Evolutionary conservation across 2,113 vertebrate genomes (phyloP), one percentile per base, ranked within the genome.

Genomic region (Cavia aperea): DNA sequence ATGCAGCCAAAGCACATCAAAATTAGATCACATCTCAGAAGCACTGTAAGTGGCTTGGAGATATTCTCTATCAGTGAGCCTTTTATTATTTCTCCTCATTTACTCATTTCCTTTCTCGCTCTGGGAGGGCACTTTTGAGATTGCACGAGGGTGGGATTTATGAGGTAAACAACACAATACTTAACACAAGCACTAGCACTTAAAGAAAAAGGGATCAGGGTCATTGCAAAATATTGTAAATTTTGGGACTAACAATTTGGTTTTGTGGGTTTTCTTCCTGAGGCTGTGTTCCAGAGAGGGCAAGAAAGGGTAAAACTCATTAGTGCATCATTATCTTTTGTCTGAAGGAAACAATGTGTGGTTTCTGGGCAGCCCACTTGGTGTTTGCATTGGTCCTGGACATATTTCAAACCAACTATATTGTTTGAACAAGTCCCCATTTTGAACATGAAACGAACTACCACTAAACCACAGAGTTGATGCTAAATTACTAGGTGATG

Each of bases 331-430:
- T 95, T 96, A 96, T 96, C 96, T 96, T 95, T 94, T 96, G 96
- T 96, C 96, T 97, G 94, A 96, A 96, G 95, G 92, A 96, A 96
- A 96, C 95, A 96, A 95, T 94, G 93, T 96, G 96, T 95, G 96
- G 96, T 96, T 96, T 96, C 79, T 68, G 72, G 87, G 93, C 92
- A 95, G 84, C 95, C 95, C 95, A 95, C 84, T 95, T 88, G 93
- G 81, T 91, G 91, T 95, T 96, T 93, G 93, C 95, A 91, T 94
- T 94, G 94, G 96, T 93, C 88, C 90, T 97, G 96, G 96, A 94
- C 94, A 88, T 65, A 75, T 96, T 96, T 96, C 96, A 97, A 95
- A 90, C 95, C 94, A 56, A 75, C 85, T 63, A 93, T 86, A 92
- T 88, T 94, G 95, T 96, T 97, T 96, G 95, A 95, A 95, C 62